Conservation (phyloP, 2,113 vertebrate species). For the Paratilapia polleni region DNA sequence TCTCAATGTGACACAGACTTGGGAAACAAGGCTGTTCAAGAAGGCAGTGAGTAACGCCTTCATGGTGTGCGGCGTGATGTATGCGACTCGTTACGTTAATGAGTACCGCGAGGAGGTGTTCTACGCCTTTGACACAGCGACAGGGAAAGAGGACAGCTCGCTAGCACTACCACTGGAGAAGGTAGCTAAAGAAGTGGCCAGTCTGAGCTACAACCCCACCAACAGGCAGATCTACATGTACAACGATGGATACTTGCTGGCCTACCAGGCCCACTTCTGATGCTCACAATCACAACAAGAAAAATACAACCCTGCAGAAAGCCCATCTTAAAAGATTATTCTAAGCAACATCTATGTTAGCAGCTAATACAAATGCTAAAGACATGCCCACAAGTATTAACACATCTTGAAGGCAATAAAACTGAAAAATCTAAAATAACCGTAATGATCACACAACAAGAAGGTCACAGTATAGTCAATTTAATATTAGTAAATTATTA, state of each 20-base stretch:
- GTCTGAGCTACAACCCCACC: slow-evolving; percentile 76
- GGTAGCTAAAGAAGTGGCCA: slow-evolving; percentile 66
- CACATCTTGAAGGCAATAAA: too few species aligned
- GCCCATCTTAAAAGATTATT: not conserved
- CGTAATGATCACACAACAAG: too few species aligned
- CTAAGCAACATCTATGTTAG: too few species aligned
- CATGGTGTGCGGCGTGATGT: slow-evolving; percentile 90
- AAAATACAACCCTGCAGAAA: not conserved
- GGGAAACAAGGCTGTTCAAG: slow-evolving; percentile 85
- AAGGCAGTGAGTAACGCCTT: slow-evolving; percentile 87
- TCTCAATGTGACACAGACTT: slow-evolving; percentile 79
- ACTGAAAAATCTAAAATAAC: too few species aligned
- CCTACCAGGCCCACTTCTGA: slow-evolving; percentile 68
- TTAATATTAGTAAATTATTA: too few species aligned
- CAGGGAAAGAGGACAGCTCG: slow-evolving; percentile 73
- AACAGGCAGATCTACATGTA: slow-evolving; percentile 73
- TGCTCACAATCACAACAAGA: not conserved
- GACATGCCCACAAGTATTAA: too few species aligned
- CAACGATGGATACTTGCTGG: slow-evolving; percentile 75
- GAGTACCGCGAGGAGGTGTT: slow-evolving; percentile 86
- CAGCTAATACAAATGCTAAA: too few species aligned
- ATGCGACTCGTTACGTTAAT: slow-evolving; percentile 81
- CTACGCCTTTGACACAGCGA: slow-evolving; percentile 88
- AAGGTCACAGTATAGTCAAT: too few species aligned
- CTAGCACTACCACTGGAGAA: slow-evolving; percentile 73